These are phyloP conservation scores for Pseudomyrmex flavicornis DNA, from an alignment of 1,140 invertebrate genomes.

Conservation along the genomic window DNA sequence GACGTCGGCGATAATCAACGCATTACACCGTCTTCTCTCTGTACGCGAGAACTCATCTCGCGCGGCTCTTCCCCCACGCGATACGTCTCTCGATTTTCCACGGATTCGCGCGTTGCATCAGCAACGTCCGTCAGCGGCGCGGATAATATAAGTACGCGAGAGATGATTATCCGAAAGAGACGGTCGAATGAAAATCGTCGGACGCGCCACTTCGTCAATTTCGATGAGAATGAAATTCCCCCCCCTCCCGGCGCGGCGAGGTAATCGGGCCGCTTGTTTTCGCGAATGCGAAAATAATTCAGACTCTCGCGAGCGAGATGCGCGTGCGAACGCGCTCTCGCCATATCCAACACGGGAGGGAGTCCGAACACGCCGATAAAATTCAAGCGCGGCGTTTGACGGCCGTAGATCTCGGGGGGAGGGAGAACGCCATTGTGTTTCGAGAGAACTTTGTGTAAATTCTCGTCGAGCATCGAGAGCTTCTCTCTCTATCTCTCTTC, in stretches of 20 bases:
- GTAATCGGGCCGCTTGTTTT: conserved; percentile 64
- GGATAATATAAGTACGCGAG: too few relatives aligned
- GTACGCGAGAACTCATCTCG: not conserved
- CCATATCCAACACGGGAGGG: not conserved
- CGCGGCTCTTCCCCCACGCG: not conserved
- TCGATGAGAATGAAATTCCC: conserved; percentile 35
- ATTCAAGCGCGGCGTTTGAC: conserved; percentile 45
- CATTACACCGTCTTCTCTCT: not conserved
- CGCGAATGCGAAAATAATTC: not conserved
- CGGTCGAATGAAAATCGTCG: conserved; percentile 60
- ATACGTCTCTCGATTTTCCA: not conserved
- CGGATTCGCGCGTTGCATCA: not conserved
- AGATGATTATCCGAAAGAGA: conserved; percentile 67
- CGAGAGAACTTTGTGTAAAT: conserved; percentile 57
- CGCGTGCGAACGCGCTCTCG: not conserved
- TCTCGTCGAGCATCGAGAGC: conserved; percentile 51
- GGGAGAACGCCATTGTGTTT: conserved; percentile 56
- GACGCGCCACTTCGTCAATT: conserved; percentile 50
- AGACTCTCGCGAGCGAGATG: not conserved
- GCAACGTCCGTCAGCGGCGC: conserved; percentile 13
- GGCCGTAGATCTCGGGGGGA: conserved; percentile 30
- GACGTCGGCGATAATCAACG: conserved; percentile 36
- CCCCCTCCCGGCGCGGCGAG: conserved; percentile 12
- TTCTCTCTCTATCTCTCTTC: not conserved
- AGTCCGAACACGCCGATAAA: conserved; percentile 32